Evolutionary conservation across 2,113 vertebrate genomes (phyloP).

Genomic region (Melanostigma gelatinosum): DNA sequence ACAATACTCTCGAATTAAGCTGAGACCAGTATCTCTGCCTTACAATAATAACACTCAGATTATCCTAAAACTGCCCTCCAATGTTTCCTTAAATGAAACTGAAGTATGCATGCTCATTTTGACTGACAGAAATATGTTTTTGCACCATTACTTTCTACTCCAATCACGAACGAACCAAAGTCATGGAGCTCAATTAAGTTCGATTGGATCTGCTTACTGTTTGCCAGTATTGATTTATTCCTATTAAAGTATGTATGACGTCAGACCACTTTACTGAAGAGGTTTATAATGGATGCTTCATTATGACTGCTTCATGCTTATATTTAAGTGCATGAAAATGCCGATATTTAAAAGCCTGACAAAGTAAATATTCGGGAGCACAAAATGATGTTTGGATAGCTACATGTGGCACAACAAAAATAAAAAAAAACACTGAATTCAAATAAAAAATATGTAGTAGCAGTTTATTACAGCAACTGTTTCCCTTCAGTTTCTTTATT

Average conservation of each 20-base stretch:
- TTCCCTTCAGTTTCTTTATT: too few relatives aligned
- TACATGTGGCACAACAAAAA: background rate
- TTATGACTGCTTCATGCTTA: background rate
- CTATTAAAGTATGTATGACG: conserved; percentile 3
- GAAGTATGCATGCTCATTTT: conserved; percentile 20
- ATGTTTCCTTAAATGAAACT: conserved; percentile 2
- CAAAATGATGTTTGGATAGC: conserved; percentile 4
- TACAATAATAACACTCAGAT: conserved; percentile 5
- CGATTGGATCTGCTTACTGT: conserved; percentile 29
- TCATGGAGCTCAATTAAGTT: conserved; percentile 10
- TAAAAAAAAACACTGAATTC: background rate
- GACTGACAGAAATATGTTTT: conserved; percentile 15
- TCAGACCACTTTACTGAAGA: conserved; percentile 29
- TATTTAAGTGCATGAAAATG: conserved; percentile 1
- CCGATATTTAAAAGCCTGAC: background rate
- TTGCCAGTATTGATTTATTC: conserved; percentile 13
- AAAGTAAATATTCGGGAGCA: background rate
- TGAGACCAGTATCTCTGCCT: conserved; percentile 4
- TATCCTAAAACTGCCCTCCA: conserved; percentile 15
- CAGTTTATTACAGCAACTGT: too few relatives aligned
- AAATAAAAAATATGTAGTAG: too few relatives aligned
- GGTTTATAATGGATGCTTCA: conserved; percentile 32
- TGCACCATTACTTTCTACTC: conserved; percentile 6
- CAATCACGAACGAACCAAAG: conserved; percentile 21
- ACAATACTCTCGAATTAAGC: conserved; percentile 24